Evolutionary conservation across 2,797 vertebrate genomes (phyloP).

Genomic region (Silurus aristotelis): DNA sequence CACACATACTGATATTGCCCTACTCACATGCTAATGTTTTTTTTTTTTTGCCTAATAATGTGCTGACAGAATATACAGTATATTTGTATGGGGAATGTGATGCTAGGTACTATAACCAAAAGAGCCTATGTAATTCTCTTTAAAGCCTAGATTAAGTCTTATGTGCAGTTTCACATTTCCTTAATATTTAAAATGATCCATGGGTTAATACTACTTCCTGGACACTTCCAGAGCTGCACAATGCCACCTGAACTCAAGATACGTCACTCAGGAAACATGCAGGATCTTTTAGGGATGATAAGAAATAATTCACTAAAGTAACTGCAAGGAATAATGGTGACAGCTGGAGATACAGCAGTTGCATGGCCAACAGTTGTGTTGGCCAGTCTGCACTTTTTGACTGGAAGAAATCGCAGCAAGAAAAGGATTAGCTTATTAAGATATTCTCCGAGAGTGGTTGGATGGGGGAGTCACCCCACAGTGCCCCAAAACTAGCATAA

Average conservation of each 20-base stretch:
- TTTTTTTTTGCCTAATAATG: constrained; percentile 16
- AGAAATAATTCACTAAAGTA: background rate
- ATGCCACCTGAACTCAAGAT: background rate
- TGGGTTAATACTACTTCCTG: background rate
- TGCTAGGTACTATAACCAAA: constrained; percentile 12
- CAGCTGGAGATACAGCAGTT: background rate
- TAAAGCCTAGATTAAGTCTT: background rate
- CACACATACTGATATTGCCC: background rate
- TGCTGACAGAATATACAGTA: constrained; percentile 26
- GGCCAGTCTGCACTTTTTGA: background rate
- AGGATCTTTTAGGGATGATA: background rate
- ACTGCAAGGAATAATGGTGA: background rate
- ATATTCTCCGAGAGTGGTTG: background rate
- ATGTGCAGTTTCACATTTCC: background rate
- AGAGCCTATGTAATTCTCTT: constrained; percentile 11
- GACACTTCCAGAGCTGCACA: background rate
- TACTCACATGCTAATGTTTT: background rate
- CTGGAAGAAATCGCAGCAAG: background rate
- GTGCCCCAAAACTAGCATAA: background rate
- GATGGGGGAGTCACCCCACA: background rate
- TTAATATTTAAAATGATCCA: constrained; percentile 30
- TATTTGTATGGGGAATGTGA: constrained; percentile 3
- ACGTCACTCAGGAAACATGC: background rate
- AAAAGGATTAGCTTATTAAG: background rate
- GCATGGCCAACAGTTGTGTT: background rate